phyloP scores from a whole-genome alignment of 2,113 vertebrate species.

The Thamnaconus septentrionalis region DNA sequence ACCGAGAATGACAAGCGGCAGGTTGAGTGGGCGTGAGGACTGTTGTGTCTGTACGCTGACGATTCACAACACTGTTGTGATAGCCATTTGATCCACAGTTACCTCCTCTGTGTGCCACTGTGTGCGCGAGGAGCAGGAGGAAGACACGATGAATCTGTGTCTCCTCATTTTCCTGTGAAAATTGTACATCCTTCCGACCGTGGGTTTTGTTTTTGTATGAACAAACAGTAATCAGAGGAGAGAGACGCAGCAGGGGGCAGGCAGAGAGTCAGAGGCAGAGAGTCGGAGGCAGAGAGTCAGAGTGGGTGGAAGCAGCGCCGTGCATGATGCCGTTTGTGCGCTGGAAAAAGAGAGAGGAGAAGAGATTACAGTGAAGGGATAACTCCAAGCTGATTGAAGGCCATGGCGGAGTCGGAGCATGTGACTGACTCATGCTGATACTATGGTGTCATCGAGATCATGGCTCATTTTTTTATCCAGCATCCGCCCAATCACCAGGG shows the following conservation, averaged over 20 bases:
- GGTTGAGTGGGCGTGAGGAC: too few relatives aligned
- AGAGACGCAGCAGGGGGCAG: slow-evolving; percentile 47
- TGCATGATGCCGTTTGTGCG: slow-evolving; percentile 32
- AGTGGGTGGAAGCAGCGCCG: slow-evolving; percentile 48
- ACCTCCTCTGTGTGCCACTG: not conserved
- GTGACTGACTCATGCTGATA: slow-evolving; percentile 40
- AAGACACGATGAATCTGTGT: slow-evolving; percentile 20
- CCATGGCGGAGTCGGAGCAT: slow-evolving; percentile 26
- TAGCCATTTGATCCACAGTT: slow-evolving; percentile 16
- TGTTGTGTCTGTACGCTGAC: not conserved
- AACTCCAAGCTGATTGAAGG: slow-evolving; percentile 61
- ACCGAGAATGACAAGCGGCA: too few relatives aligned
- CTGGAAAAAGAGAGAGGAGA: slow-evolving; percentile 7
- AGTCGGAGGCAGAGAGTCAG: slow-evolving; percentile 9
- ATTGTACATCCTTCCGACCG: slow-evolving; percentile 32
- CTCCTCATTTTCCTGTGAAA: slow-evolving; percentile 36
- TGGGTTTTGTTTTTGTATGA: slow-evolving; percentile 55
- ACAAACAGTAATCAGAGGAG: slow-evolving; percentile 65
- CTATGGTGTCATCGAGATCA: slow-evolving; percentile 36
- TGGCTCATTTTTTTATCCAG: slow-evolving; percentile 25
- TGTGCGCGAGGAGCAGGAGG: not conserved
- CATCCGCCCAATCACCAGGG: slow-evolving; percentile 20
- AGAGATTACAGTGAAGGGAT: slow-evolving; percentile 52
- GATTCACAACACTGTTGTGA: slow-evolving; percentile 6
- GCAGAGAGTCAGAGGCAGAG: not conserved